A percentile compares a stretch with the other conserved stretches of the same genome.
These are phyloP conservation scores for Cranoglanis bouderius DNA, from an alignment of 2,113 vertebrate species.

Conservation along the genomic window DNA sequence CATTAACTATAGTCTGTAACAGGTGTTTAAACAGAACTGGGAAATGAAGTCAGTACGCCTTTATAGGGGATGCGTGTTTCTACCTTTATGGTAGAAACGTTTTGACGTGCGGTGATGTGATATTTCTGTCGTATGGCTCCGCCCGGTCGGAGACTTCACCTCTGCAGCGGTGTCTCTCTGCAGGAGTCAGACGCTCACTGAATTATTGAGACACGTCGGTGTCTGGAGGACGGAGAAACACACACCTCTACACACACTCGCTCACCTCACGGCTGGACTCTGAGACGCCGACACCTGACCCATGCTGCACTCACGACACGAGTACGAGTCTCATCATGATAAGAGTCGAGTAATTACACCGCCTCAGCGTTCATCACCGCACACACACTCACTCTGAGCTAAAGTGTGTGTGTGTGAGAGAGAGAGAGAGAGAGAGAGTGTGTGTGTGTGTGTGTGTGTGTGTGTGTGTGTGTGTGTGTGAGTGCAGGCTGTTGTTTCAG, in stretches of 20 bases:
- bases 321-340: slow-evolving; percentile 31
- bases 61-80: too few relatives aligned
- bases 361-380: background rate
- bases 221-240: slow-evolving; percentile 29
- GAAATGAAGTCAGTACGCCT: too few relatives aligned
- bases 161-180: background rate
- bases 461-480: too few relatives aligned
- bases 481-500: too few relatives aligned
- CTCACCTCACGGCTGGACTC: slow-evolving; percentile 28
- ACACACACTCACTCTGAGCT: background rate
- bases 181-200: slow-evolving; percentile 23
- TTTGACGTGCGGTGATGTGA: background rate
- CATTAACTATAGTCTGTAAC: background rate
- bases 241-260: background rate
- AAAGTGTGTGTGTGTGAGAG: too few relatives aligned
- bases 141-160: background rate
- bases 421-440: too few relatives aligned
- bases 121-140: background rate
- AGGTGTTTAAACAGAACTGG: background rate
- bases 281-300: slow-evolving; percentile 36
- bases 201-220: slow-evolving; percentile 60
- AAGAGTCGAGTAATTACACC: slow-evolving; percentile 13
- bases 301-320: background rate
- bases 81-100: background rate
- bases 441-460: too few relatives aligned